phyloP scores from a whole-genome alignment of 2,888 invertebrate genomes.

The Netelia inedita region DNA sequence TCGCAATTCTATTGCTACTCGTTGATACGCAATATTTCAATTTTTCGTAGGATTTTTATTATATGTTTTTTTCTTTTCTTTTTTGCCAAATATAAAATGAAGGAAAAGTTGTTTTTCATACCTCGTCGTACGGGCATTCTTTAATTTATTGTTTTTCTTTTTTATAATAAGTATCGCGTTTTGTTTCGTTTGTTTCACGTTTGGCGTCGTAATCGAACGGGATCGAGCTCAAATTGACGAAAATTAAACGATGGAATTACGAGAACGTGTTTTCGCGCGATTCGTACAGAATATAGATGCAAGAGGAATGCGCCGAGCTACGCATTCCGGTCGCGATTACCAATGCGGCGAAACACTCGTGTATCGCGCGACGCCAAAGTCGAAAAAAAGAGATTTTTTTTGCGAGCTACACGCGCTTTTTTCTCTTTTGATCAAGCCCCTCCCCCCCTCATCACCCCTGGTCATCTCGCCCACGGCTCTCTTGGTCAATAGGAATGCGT shows the following conservation, averaged over 20 bases:
- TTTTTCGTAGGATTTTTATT: too few relatives aligned
- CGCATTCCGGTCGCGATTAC: constrained; percentile 12
- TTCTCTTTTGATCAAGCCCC: constrained; percentile 15
- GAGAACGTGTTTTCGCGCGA: constrained; percentile 5
- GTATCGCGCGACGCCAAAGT: constrained; percentile 1
- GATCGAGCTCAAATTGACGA: not conserved
- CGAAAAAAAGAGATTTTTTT: constrained; percentile 12
- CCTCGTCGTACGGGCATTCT: too few relatives aligned
- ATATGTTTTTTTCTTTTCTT: too few relatives aligned
- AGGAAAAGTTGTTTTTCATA: too few relatives aligned
- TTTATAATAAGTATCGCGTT: not conserved
- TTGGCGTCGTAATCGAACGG: not conserved
- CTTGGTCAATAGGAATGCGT: not conserved
- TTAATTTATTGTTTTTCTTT: too few relatives aligned
- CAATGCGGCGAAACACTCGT: constrained; percentile 15
- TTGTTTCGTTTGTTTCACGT: not conserved
- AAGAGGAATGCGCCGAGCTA: constrained; percentile 6
- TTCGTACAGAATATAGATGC: not conserved
- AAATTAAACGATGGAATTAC: constrained; percentile 10
- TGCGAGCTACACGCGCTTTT: not conserved
- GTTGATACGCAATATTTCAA: not conserved
- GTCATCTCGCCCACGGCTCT: not conserved
- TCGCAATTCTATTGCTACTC: not conserved
- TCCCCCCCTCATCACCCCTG: constrained; percentile 2
- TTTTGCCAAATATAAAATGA: too few relatives aligned